Percentiles rank a stretch among this genome's conserved stretches.
Evolutionary conservation across 2,797 vertebrate genomes (phyloP).

Genomic region (Linurgus olivaceus): DNA sequence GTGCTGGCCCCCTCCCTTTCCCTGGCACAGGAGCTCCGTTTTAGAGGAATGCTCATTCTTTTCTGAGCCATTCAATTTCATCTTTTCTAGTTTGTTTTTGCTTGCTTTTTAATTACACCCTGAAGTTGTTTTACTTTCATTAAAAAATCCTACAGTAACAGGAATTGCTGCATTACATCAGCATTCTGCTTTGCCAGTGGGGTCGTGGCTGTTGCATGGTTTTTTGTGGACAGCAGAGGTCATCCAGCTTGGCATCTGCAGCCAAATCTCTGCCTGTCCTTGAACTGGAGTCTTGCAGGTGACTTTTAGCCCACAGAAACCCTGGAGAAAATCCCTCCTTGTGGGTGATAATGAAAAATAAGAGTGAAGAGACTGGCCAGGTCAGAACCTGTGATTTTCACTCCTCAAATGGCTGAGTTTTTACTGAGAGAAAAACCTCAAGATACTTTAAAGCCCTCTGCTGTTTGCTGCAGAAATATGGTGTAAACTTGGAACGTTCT

Average conservation of each 20-base stretch:
- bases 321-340: background rate
- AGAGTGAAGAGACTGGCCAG: background rate
- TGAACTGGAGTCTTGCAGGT: background rate
- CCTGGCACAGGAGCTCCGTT: background rate
- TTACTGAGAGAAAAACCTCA: background rate
- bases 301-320: background rate
- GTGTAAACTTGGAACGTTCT: background rate
- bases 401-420: background rate
- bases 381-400: background rate
- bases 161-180: background rate
- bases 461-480: rapidly evolving
- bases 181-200: background rate
- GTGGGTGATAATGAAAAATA: background rate
- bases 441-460: rapidly evolving
- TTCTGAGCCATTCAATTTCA: background rate
- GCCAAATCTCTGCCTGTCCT: background rate
- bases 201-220: rapidly evolving
- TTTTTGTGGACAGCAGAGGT: background rate
- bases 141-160: background rate
- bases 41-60: background rate
- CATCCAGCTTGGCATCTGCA: background rate
- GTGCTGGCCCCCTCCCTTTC: background rate
- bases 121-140: background rate
- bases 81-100: background rate
- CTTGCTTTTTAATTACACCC: background rate